Evolutionary conservation across 2,797 vertebrate species (phyloP).

Genomic region (Pelodytes ibericus): DNA sequence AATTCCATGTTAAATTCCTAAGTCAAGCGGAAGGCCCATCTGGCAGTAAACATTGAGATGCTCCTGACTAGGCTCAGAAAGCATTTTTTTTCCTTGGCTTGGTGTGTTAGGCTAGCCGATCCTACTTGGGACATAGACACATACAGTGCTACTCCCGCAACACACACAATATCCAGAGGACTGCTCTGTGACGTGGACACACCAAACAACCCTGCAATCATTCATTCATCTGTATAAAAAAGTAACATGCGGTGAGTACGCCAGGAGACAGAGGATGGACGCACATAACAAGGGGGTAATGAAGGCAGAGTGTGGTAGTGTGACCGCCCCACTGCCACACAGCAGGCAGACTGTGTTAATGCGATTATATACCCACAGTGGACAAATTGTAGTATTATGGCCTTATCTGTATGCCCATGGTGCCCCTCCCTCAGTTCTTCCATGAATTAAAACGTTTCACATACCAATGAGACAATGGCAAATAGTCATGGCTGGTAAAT

Average conservation of each 20-base stretch:
- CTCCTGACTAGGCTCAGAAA: background rate
- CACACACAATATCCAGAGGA: background rate
- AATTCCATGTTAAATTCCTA: background rate
- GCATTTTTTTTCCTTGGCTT: background rate
- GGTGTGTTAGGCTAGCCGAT: background rate
- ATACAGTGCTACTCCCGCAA: background rate
- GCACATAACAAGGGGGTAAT: conserved; percentile 19
- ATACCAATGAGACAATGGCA: conserved; percentile 25
- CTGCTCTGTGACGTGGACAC: background rate
- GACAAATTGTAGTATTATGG: conserved; percentile 3
- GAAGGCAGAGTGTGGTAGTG: conserved; percentile 31
- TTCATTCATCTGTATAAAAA: background rate
- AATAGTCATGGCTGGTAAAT: conserved; percentile 34
- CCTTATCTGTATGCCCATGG: conserved; percentile 19
- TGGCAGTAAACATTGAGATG: background rate
- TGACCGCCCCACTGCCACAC: background rate
- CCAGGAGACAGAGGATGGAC: background rate
- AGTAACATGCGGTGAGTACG: background rate
- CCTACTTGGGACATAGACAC: background rate
- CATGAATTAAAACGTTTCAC: conserved; percentile 12
- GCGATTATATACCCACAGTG: conserved; percentile 6
- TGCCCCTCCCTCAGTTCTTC: background rate
- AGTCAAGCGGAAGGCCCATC: background rate
- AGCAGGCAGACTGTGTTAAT: conserved; percentile 9
- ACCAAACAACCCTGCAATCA: background rate